phyloP scores from a whole-genome alignment of 2,113 vertebrate genomes.

The Marmota monax region DNA sequence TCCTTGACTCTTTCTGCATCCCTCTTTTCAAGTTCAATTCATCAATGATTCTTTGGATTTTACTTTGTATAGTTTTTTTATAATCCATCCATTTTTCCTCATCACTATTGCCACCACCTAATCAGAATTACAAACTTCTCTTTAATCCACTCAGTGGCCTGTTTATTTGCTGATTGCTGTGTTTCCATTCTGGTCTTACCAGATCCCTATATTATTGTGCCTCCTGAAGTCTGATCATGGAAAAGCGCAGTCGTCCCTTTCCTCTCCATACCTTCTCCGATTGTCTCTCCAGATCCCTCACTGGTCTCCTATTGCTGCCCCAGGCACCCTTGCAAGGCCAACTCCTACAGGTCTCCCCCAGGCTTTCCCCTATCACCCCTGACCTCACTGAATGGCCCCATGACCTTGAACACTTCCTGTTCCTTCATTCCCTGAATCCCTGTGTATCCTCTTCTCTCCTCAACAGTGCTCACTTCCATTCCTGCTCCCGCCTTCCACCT shows the following conservation, averaged over 20 bases:
- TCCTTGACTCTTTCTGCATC: background rate
- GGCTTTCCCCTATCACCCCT: background rate
- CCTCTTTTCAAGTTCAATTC: background rate
- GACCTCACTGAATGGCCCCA: background rate
- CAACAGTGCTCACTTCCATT: background rate
- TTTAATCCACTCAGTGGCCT: background rate
- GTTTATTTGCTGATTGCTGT: background rate
- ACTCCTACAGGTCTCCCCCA: background rate
- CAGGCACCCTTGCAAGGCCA: background rate
- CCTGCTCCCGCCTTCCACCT: background rate
- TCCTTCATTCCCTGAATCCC: background rate
- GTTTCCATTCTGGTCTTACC: background rate
- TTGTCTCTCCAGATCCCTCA: background rate
- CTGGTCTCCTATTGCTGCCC: background rate
- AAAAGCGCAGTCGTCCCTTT: background rate
- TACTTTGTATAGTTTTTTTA: background rate
- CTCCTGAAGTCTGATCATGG: background rate
- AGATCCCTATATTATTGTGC: background rate
- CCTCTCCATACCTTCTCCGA: background rate
- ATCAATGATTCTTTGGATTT: background rate
- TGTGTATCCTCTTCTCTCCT: background rate
- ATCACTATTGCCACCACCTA: background rate
- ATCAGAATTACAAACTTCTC: background rate
- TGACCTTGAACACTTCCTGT: background rate
- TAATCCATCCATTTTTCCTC: background rate